phyloP scores from a whole-genome alignment of 2,888 invertebrate genomes.

The Dexiosoma caninum region DNA sequence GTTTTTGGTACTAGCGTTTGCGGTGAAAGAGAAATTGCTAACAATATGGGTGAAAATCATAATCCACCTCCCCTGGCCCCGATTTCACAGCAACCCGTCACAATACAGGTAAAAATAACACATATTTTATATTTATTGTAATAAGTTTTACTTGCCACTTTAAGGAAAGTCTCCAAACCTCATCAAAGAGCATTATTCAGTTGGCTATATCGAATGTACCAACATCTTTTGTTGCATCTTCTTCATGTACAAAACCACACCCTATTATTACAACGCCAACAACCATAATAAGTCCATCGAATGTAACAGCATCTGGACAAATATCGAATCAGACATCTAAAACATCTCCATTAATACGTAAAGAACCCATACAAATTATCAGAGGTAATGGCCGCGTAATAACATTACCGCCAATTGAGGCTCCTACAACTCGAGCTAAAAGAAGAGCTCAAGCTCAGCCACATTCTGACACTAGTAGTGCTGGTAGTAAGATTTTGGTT shows the following conservation, averaged over 20 bases:
- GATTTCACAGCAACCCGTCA: constrained; percentile 47
- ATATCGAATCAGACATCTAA: constrained; percentile 27
- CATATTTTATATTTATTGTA: background rate
- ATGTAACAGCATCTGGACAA: constrained; percentile 25
- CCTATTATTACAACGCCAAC: background rate
- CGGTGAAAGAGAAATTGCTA: constrained; percentile 44
- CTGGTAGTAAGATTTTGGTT: background rate
- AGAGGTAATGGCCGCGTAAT: constrained; percentile 86
- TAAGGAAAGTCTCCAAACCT: constrained; percentile 46
- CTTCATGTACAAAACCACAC: background rate
- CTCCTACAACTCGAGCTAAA: constrained; percentile 88
- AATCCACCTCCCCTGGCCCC: constrained; percentile 56
- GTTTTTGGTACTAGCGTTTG: constrained; percentile 78
- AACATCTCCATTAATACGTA: constrained; percentile 63
- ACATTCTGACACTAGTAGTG: background rate
- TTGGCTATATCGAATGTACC: constrained; percentile 64
- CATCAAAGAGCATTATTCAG: constrained; percentile 67
- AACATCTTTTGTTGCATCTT: background rate
- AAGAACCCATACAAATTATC: constrained; percentile 84
- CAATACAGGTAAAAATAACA: constrained; percentile 45
- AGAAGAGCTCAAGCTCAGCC: constrained; percentile 79
- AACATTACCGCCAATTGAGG: constrained; percentile 88
- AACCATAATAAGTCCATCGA: constrained; percentile 52
- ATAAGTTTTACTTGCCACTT: background rate
- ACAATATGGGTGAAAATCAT: constrained; percentile 35